Evolutionary conservation across 1,140 invertebrate genomes (phyloP).

Genomic region (Galleria mellonella): DNA sequence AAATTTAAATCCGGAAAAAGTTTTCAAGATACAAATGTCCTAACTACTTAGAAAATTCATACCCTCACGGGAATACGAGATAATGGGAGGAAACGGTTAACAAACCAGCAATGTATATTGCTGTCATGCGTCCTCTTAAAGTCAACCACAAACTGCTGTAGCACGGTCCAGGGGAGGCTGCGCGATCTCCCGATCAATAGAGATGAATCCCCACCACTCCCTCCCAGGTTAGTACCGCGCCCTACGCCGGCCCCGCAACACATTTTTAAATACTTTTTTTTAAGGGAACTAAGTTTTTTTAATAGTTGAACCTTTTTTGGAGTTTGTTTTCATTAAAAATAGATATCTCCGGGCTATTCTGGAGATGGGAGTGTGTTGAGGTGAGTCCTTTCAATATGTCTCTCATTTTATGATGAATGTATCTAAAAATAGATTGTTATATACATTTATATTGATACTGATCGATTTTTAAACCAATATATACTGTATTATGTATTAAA

Average conservation of each 20-base stretch:
- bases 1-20: too few species aligned
- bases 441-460: too few species aligned
- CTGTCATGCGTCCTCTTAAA: too few species aligned
- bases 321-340: not conserved
- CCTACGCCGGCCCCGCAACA: not conserved
- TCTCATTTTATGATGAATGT: not conserved
- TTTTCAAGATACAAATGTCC: too few species aligned
- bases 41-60: too few species aligned
- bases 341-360: not conserved
- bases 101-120: too few species aligned
- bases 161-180: conserved; percentile 1
- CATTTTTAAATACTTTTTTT: not conserved
- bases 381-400: not conserved
- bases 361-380: conserved; percentile 2
- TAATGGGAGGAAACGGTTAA: too few species aligned
- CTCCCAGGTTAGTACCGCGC: conserved; percentile 1
- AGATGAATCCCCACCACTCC: not conserved
- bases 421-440: too few species aligned
- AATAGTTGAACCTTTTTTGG: not conserved
- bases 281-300: not conserved
- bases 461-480: too few species aligned
- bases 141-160: not conserved
- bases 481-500: too few species aligned
- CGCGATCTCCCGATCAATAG: conserved; percentile 3
- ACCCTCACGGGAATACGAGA: too few species aligned